Evolutionary conservation across 2,888 invertebrate species (phyloP).

Genomic region (Cordilura impudica): DNA sequence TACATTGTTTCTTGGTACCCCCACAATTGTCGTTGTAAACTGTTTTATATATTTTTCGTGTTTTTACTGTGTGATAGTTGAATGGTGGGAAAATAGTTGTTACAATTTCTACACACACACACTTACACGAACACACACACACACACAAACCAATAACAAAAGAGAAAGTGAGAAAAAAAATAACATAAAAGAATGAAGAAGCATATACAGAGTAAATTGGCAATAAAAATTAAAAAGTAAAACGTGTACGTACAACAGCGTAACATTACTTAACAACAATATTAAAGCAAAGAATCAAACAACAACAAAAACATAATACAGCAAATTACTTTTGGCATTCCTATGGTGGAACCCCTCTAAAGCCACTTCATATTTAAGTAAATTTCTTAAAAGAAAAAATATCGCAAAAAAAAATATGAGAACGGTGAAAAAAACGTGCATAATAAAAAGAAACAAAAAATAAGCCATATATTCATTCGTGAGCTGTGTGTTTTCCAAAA

Average conservation of each 20-base stretch:
- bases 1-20: neutral
- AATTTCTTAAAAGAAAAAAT: slow-evolving; percentile 11
- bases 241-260: neutral
- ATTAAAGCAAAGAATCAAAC: slow-evolving; percentile 9
- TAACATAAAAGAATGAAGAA: neutral
- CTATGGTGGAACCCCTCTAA: slow-evolving; percentile 11
- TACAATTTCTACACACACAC: neutral
- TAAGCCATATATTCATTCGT: neutral
- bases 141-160: slow-evolving; percentile 22
- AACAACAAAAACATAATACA: neutral
- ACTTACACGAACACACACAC: neutral
- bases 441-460: slow-evolving; percentile 2
- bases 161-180: slow-evolving; percentile 23
- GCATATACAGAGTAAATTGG: neutral
- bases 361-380: slow-evolving; percentile 14
- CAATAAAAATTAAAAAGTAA: neutral
- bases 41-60: slow-evolving; percentile 22
- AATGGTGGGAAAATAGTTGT: slow-evolving; percentile 50
- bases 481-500: neutral
- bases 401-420: neutral
- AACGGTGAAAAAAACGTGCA: slow-evolving; percentile 13
- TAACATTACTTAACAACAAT: neutral
- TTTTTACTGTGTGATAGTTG: neutral
- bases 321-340: slow-evolving; percentile 23
- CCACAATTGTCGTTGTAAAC: neutral